Evolutionary conservation across 2,113 vertebrate species (phyloP).

Genomic region (Benitochromis conjunctus): DNA sequence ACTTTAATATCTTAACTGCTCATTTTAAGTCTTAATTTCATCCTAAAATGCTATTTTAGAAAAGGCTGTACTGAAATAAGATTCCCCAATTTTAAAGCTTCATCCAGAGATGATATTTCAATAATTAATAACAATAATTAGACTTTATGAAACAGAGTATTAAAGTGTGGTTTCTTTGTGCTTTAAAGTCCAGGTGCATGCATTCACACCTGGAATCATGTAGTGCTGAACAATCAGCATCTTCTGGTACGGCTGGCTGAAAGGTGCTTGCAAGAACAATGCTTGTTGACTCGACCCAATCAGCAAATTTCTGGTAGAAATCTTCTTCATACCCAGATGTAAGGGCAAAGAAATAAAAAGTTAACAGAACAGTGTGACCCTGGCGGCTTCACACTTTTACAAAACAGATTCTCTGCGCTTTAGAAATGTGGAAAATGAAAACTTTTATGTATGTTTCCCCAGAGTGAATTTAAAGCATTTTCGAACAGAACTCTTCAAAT

Average conservation of each 20-base stretch:
- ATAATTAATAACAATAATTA: background rate
- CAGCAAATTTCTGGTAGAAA: background rate
- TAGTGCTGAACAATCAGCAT: background rate
- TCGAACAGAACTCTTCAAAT: conserved; percentile 35
- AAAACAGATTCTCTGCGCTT: background rate
- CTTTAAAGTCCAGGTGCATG: background rate
- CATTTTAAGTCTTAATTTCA: background rate
- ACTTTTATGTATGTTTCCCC: background rate
- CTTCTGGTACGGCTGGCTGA: background rate
- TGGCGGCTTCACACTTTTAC: background rate
- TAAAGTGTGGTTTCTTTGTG: too few relatives aligned
- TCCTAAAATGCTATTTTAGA: background rate
- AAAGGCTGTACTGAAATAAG: background rate
- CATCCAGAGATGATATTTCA: background rate
- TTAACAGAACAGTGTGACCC: background rate
- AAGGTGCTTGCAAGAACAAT: background rate
- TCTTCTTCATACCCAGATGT: background rate
- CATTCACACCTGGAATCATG: background rate
- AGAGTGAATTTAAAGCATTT: conserved; percentile 34
- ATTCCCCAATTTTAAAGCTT: background rate
- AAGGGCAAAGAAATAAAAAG: background rate
- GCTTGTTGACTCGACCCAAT: background rate
- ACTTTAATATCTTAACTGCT: background rate
- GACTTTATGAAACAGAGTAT: background rate
- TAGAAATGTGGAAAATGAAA: background rate